These are phyloP conservation scores for Apis dorsata DNA, from an alignment of 1,140 invertebrate species.

Conservation along the genomic window DNA sequence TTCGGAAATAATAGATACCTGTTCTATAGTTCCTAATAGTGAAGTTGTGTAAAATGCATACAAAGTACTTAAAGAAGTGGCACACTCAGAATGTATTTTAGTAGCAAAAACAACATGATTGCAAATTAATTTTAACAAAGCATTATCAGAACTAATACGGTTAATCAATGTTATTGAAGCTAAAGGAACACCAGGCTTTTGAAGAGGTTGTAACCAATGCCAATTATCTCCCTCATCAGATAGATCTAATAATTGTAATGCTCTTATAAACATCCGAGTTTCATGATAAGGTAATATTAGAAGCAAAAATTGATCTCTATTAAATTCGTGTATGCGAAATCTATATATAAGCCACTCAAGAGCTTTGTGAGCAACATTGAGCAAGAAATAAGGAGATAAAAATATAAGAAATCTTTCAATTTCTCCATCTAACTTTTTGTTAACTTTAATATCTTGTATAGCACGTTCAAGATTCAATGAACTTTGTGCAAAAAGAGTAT, in stretches of 20 bases:
- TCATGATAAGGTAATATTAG: conserved; percentile 95
- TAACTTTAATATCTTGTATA: conserved; percentile 87
- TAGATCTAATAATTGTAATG: conserved; percentile 88
- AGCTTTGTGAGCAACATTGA: conserved; percentile 92
- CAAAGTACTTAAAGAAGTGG: conserved; percentile 83
- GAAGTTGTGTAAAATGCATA: conserved; percentile 90
- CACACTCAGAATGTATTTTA: conserved; percentile 82
- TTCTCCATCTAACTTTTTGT: conserved; percentile 86
- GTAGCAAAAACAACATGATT: conserved; percentile 85
- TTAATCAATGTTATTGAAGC: conserved; percentile 87
- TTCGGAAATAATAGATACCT: conserved; percentile 82
- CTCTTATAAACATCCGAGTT: conserved; percentile 90
- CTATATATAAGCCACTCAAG: conserved; percentile 96
- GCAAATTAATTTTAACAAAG: conserved; percentile 88
- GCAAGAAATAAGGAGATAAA: conserved; percentile 92
- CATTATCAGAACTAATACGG: conserved; percentile 84
- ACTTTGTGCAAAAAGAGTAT: conserved; percentile 87
- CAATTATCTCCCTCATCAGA: conserved; percentile 84
- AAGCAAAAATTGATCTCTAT: conserved; percentile 88
- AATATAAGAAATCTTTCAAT: conserved; percentile 91
- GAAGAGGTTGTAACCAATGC: conserved; percentile 88
- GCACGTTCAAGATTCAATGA: conserved; percentile 89
- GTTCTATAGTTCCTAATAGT: conserved; percentile 85
- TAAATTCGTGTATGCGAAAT: conserved; percentile 93
- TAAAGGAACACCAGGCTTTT: conserved; percentile 87